Evolutionary conservation across 2,797 vertebrate genomes (phyloP).

Genomic region (Muscicapa comitata): DNA sequence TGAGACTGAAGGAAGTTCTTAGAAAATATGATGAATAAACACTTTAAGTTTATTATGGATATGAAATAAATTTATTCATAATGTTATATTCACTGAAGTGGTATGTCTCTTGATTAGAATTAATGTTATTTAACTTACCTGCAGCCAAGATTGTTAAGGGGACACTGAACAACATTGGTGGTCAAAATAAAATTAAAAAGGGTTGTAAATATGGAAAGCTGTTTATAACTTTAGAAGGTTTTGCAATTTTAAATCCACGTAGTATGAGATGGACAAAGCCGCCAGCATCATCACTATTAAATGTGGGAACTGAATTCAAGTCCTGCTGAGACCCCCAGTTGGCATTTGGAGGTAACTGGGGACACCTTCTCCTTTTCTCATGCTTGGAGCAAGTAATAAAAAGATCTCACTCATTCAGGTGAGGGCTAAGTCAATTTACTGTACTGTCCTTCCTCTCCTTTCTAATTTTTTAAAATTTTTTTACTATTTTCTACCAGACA

Average conservation of each 20-base stretch:
- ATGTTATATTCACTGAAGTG: background rate
- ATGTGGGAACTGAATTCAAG: background rate
- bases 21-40: conserved; percentile 20
- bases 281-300: background rate
- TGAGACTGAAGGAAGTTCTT: background rate
- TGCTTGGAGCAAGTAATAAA: background rate
- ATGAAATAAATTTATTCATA: conserved; percentile 19
- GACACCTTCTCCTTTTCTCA: background rate
- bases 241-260: background rate
- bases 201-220: background rate
- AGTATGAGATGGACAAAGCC: background rate
- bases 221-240: background rate
- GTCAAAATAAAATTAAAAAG: conserved; percentile 8
- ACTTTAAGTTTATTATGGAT: background rate
- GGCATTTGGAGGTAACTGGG: background rate
- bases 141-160: background rate
- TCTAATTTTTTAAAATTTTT: background rate
- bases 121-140: background rate
- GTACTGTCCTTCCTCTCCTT: accelerated
- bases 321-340: background rate
- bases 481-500: background rate
- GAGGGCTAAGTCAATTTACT: background rate
- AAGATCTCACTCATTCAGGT: background rate
- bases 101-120: background rate
- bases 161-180: background rate